These are phyloP conservation scores for Ibidorhyncha struthersii DNA, from an alignment of 2,113 vertebrate species.

Conservation along the genomic window DNA sequence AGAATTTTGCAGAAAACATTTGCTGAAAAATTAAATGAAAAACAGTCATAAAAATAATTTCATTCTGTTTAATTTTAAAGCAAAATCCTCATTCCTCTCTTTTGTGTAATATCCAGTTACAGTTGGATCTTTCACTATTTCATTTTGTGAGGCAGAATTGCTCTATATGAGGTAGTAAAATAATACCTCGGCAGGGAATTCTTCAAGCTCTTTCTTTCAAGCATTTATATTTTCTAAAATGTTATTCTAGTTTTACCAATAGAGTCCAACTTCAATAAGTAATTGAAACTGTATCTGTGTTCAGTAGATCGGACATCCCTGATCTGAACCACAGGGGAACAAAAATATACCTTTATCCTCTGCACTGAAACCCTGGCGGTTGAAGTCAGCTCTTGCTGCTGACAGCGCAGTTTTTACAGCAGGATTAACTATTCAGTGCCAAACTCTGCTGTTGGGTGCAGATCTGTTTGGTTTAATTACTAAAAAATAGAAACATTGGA, in stretches of 20 bases:
- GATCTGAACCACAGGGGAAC: not conserved
- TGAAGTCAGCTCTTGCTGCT: not conserved
- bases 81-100: not conserved
- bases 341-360: not conserved
- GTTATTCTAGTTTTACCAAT: not conserved
- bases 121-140: not conserved
- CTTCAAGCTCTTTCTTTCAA: not conserved
- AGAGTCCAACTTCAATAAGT: not conserved
- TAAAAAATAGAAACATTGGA: not conserved
- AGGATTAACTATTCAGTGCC: not conserved
- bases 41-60: not conserved
- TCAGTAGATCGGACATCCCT: not conserved
- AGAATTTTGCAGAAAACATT: not conserved
- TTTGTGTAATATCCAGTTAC: not conserved
- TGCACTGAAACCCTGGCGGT: not conserved
- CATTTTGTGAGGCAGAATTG: not conserved
- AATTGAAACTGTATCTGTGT: not conserved
- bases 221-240: not conserved
- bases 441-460: not conserved
- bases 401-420: not conserved
- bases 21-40: not conserved
- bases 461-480: not conserved
- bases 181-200: constrained; percentile 3
- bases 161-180: not conserved
- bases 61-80: not conserved